A percentile compares a stretch with the other conserved stretches of the same genome.
These are phyloP conservation scores for Barnardius zonarius DNA, from an alignment of 2,113 vertebrate genomes.

Conservation along the genomic window DNA sequence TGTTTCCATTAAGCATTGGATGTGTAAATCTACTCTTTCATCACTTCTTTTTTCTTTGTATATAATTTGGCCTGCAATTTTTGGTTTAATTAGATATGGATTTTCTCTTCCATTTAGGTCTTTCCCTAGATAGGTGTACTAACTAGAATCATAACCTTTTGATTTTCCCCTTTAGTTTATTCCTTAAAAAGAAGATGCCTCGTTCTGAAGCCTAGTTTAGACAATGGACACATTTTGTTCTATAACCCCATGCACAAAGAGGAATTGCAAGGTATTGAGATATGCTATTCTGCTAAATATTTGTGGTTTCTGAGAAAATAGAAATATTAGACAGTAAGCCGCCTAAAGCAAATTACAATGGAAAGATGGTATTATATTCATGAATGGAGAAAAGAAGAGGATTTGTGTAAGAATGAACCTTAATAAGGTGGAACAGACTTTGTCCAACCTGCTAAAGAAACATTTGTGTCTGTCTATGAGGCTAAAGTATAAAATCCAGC, in stretches of 20 bases:
- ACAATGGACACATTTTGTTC: neutral
- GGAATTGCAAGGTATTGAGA: neutral
- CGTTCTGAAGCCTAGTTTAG: conserved; percentile 36
- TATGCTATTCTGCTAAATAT: conserved; percentile 13
- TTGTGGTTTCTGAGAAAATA: neutral
- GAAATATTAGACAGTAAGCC: neutral
- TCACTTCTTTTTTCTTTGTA: neutral
- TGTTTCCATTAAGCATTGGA: conserved; percentile 53
- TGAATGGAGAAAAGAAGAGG: neutral
- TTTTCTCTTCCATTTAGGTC: conserved; percentile 54
- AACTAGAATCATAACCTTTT: conserved; percentile 45
- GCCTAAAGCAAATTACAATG: neutral
- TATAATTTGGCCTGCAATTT: conserved; percentile 37
- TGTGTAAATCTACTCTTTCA: conserved; percentile 28
- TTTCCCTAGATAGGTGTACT: conserved; percentile 13
- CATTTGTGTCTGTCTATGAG: neutral
- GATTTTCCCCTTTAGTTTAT: conserved; percentile 26
- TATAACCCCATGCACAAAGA: neutral
- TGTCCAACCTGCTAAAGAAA: neutral
- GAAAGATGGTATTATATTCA: neutral
- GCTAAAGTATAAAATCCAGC: neutral
- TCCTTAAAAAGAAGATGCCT: conserved; percentile 32
- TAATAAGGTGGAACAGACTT: neutral
- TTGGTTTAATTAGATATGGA: conserved; percentile 60
- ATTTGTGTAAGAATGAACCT: neutral